These are phyloP conservation scores for Hypomecis punctinalis DNA, from an alignment of 2,888 invertebrate species.

Conservation along the genomic window DNA sequence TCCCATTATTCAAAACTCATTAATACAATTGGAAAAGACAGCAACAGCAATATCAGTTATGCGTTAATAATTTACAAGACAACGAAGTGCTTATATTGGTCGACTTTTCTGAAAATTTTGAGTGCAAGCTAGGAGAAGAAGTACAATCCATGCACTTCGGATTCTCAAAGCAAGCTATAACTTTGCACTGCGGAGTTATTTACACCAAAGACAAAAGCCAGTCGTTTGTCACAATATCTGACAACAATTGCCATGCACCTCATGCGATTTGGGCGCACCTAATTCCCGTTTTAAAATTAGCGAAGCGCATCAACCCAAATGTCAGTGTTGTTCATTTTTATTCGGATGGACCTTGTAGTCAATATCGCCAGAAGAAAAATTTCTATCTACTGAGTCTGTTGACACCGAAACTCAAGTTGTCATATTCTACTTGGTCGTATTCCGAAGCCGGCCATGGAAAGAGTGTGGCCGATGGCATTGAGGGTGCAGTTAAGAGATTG, in stretches of 20 bases:
- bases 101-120: conserved; percentile 15
- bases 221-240: conserved; percentile 18
- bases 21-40: conserved; percentile 2
- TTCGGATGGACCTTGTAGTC: conserved; percentile 46
- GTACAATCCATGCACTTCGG: conserved; percentile 5
- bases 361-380: conserved; percentile 47
- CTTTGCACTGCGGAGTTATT: conserved; percentile 12
- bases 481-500: conserved; percentile 43
- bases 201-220: conserved; percentile 5
- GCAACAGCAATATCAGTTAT: conserved; percentile 4
- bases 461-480: conserved; percentile 45
- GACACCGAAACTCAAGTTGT: conserved; percentile 32
- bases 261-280: conserved; percentile 14
- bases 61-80: conserved; percentile 7
- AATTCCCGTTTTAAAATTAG: conserved; percentile 37
- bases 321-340: conserved; percentile 41
- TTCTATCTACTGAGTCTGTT: conserved; percentile 41
- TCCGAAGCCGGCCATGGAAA: conserved; percentile 46
- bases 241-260: conserved; percentile 10
- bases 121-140: conserved; percentile 9
- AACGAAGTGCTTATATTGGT: conserved; percentile 1
- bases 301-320: conserved; percentile 33
- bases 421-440: conserved; percentile 45
- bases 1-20: conserved; percentile 9
- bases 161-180: not conserved